Evolutionary conservation across 2,888 invertebrate genomes (phyloP).

Genomic region (Calameuta pallipes): DNA sequence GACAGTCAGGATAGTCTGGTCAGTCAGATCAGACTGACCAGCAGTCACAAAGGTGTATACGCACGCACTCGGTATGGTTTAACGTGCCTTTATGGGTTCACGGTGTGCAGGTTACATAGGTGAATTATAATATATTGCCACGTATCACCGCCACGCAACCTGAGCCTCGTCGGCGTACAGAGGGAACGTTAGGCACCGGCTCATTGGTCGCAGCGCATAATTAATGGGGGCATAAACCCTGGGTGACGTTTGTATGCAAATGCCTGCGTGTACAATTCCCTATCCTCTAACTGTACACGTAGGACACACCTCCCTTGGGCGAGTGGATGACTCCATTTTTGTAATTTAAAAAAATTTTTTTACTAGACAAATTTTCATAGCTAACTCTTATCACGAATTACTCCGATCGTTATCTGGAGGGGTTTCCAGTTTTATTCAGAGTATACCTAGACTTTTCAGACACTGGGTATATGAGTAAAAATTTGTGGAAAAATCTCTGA

Average conservation of each 20-base stretch:
- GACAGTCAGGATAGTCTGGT: neutral
- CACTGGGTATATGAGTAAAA: neutral
- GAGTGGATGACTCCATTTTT: neutral
- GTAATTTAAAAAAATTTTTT: neutral
- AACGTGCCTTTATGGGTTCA: neutral
- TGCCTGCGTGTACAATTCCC: conserved; percentile 33
- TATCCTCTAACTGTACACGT: conserved; percentile 6
- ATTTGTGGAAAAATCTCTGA: neutral
- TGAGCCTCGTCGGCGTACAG: conserved; percentile 16
- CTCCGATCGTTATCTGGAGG: neutral
- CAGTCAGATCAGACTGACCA: neutral
- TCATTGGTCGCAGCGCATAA: conserved; percentile 54
- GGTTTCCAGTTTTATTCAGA: neutral
- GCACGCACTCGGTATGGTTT: neutral
- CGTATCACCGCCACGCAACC: conserved; percentile 5
- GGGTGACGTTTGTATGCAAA: conserved; percentile 54
- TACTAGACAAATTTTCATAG: neutral
- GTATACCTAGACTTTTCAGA: neutral
- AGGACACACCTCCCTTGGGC: neutral
- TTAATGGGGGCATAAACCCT: conserved; percentile 55
- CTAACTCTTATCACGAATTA: neutral
- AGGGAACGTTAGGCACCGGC: conserved; percentile 41
- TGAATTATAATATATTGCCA: conserved; percentile 21
- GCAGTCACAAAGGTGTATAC: neutral
- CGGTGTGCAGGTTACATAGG: conserved; percentile 4